Conservation (phyloP, 2,113 vertebrate species). For the Tenebrosternarchus preto region DNA sequence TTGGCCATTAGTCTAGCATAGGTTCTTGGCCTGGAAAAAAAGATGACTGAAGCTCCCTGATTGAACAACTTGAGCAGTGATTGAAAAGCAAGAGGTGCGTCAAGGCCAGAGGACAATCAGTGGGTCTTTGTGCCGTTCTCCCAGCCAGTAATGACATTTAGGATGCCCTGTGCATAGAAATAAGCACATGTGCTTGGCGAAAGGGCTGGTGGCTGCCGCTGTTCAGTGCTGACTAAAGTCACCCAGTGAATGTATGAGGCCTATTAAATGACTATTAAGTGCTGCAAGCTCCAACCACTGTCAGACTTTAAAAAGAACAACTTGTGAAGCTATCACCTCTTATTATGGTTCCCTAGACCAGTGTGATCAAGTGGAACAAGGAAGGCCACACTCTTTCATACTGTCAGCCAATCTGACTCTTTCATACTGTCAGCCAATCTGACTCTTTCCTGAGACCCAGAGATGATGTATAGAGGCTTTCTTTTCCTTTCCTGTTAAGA, state of each 20-base stretch:
- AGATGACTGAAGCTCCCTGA: conserved; percentile 55
- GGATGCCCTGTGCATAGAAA: conserved; percentile 54
- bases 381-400: conserved; percentile 42
- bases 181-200: conserved; percentile 43
- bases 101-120: conserved; percentile 56
- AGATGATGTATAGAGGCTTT: conserved; percentile 45
- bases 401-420: no score
- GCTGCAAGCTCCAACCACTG: conserved; percentile 56
- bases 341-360: conserved; percentile 58
- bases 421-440: conserved; percentile 53
- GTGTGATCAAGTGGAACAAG: conserved; percentile 49
- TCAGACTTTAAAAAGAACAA: conserved; percentile 62
- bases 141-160: conserved; percentile 59
- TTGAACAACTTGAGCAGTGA: conserved; percentile 50
- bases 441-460: conserved; percentile 49
- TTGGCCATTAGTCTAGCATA: conserved; percentile 32
- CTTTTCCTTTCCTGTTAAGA: conserved; percentile 34
- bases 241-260: conserved; percentile 47
- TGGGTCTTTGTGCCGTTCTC: conserved; percentile 54
- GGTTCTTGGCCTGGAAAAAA: conserved; percentile 44
- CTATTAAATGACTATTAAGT: conserved; percentile 54
- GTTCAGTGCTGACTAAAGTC: conserved; percentile 51
- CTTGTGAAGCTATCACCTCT: conserved; percentile 62
- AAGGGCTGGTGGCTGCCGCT: conserved; percentile 45
- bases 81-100: conserved; percentile 54